Evolutionary conservation across 37 sponge, comb jelly and placozoan genomes (phyloP).

Genomic region (Ianthella basta): DNA sequence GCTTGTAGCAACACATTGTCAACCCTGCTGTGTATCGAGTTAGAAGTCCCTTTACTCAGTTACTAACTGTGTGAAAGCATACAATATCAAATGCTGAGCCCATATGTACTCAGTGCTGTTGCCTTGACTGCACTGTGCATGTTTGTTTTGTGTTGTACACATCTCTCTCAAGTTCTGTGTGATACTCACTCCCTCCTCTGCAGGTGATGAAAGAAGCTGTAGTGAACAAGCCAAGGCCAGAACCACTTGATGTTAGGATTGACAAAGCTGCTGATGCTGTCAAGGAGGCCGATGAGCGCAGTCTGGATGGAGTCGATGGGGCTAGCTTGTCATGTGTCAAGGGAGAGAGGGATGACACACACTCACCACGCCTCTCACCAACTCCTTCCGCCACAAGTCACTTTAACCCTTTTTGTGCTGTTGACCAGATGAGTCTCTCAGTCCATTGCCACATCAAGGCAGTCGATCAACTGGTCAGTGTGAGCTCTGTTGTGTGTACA

Average conservation of each 20-base stretch:
- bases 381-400: not conserved
- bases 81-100: too few relatives aligned
- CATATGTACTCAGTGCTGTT: too few relatives aligned
- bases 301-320: not conserved
- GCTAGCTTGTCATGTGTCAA: not conserved
- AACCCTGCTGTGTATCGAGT: too few relatives aligned
- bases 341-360: not conserved
- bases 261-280: constrained; percentile 72
- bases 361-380: not conserved
- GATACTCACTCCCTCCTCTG: too few relatives aligned
- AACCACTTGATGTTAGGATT: constrained; percentile 80
- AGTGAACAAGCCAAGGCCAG: constrained; percentile 38
- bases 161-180: too few relatives aligned
- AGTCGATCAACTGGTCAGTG: constrained; percentile 46
- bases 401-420: constrained; percentile 77
- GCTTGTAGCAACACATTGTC: too few relatives aligned
- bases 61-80: too few relatives aligned
- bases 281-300: not conserved
- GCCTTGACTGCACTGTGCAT: too few relatives aligned
- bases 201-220: constrained; percentile 42
- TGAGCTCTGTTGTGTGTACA: too few relatives aligned
- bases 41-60: too few relatives aligned
- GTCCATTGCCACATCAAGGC: constrained; percentile 82
- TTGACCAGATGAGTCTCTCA: constrained; percentile 74
- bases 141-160: too few relatives aligned